Evolutionary conservation across 2,888 invertebrate species (phyloP).

Genomic region (Agonopterix arenella): DNA sequence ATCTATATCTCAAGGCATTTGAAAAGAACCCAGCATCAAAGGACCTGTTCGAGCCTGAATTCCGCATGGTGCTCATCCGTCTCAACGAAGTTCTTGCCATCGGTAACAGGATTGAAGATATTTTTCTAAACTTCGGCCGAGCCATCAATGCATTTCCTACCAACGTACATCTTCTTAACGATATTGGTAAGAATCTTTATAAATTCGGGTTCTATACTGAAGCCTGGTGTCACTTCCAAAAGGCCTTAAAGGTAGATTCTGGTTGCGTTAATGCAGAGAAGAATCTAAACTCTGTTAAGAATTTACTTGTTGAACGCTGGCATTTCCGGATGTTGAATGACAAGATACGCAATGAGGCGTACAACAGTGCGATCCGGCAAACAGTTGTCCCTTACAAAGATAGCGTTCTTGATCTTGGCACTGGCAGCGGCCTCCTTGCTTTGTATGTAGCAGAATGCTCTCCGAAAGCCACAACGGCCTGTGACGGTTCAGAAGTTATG

Average conservation of each 20-base stretch:
- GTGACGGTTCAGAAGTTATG: conserved; percentile 82
- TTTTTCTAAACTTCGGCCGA: conserved; percentile 44
- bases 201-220: conserved; percentile 74
- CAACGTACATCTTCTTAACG: conserved; percentile 44
- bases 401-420: conserved; percentile 84
- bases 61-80: conserved; percentile 33
- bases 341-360: conserved; percentile 80
- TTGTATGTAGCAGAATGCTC: conserved; percentile 78
- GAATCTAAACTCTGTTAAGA: conserved; percentile 82
- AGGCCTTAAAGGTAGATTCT: conserved; percentile 65
- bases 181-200: conserved; percentile 55
- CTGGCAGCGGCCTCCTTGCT: conserved; percentile 86
- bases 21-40: conserved; percentile 33
- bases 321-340: conserved; percentile 92
- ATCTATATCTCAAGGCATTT: conserved; percentile 44
- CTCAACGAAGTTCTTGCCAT: conserved; percentile 32
- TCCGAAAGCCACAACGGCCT: conserved; percentile 77
- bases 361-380: conserved; percentile 77
- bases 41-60: conserved; percentile 34
- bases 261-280: conserved; percentile 78
- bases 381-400: conserved; percentile 60
- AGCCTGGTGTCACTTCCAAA: conserved; percentile 76
- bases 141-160: conserved; percentile 41
- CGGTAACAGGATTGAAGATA: conserved; percentile 36
- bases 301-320: conserved; percentile 85